A percentile compares a stretch with the other conserved stretches of the same genome.
Evolutionary conservation across 2,888 invertebrate species (phyloP).

Genomic region (Philaethria dido): DNA sequence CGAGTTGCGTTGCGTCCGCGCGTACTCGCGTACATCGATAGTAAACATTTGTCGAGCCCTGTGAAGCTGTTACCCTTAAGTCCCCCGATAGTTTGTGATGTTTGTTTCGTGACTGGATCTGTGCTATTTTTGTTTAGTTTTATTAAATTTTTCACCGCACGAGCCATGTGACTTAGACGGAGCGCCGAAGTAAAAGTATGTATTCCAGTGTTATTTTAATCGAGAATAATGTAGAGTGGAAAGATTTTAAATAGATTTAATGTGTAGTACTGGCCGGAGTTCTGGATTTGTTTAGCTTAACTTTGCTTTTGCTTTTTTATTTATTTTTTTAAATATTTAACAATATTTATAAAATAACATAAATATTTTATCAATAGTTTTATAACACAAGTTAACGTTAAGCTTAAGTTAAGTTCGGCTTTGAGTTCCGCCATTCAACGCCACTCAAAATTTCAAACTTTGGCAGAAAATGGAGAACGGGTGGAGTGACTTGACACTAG

Average conservation of each 20-base stretch:
- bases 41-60: conserved; percentile 26
- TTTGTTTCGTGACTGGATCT: conserved; percentile 56
- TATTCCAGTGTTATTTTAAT: conserved; percentile 60
- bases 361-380: background rate
- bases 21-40: conserved; percentile 42
- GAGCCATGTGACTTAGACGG: conserved; percentile 76
- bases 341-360: background rate
- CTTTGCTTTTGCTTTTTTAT: background rate
- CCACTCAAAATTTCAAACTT: too few species aligned
- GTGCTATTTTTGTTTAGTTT: conserved; percentile 65
- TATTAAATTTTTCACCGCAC: conserved; percentile 70
- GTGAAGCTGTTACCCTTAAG: conserved; percentile 1
- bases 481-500: too few species aligned
- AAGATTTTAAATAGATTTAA: conserved; percentile 13
- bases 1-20: conserved; percentile 15
- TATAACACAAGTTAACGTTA: background rate
- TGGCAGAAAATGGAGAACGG: too few species aligned
- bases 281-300: background rate
- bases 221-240: background rate
- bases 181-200: conserved; percentile 67
- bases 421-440: too few species aligned
- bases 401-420: too few species aligned
- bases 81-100: conserved; percentile 51
- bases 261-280: background rate
- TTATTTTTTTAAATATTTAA: background rate